Base-by-base conservation (phyloP, 2,888 invertebrate genomes). In the Schizaphis graminum region DNA sequence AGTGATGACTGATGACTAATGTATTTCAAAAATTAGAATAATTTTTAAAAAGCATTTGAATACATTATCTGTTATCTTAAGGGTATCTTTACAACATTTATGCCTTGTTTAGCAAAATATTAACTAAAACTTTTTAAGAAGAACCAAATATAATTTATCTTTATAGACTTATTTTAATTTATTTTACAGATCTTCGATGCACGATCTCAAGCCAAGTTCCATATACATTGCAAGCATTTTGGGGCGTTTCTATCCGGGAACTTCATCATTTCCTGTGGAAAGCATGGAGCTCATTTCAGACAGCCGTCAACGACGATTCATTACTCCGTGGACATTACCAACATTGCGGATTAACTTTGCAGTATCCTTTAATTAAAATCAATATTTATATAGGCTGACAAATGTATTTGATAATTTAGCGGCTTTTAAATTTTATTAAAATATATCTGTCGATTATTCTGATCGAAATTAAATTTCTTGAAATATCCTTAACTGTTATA, bases 181-280 rank as follows among this genome's bases (percentile, higher is more conserved):
- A 1, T 95, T 94, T 96, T 96, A 28, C 97, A 98, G 98, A 97
- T 96, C 97, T 98, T 89, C 97, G 97, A 95, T 97, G 97, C 96
- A 97, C 97, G 95, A 96, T 98, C 92, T 97, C 98, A 47, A 98
- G 98, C 95, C 97, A 97, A 95, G 97, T 97, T 94, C 96, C 97
- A 94, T 98, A 98, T 96, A 97, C 97, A 96, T 96, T 97, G 95
- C 97, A 97, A 95, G 97, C 97, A 95, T 97, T 97, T 96, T 98
- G 98, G 98, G 98, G 97, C 10, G 98, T 98, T 89, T 97, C 97
- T 61, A 98, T 98, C 95, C 96, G 97, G 95, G 97, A 98, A 95
- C 96, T 98, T 94, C 98, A 98, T 95, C 96, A 97, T 95, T 97
- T 97, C 93, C 96, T 98, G 86, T 98, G 98, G 98, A 97, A 97